Percentiles rank a stretch among this genome's conserved stretches.
Conservation (phyloP, 2,888 invertebrate genomes). For the Diarsia mendica region DNA sequence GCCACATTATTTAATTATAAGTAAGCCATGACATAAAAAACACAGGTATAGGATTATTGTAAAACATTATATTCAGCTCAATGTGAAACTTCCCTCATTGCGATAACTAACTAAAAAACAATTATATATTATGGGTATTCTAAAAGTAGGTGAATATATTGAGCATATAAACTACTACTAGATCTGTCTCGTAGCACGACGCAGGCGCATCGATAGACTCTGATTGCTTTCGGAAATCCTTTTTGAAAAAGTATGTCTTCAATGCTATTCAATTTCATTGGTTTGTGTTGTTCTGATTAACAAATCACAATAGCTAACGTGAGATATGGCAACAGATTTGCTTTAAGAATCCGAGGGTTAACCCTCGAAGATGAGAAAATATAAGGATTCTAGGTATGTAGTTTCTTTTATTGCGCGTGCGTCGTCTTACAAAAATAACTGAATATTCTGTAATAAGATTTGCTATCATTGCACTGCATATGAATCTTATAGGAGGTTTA, state of each 20-base stretch:
- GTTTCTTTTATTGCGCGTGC: background rate
- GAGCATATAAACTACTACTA: background rate
- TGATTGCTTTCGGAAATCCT: background rate
- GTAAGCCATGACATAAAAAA: background rate
- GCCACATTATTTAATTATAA: background rate
- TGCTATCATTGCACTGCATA: background rate
- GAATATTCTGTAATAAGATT: slow-evolving; percentile 10
- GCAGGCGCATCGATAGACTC: background rate
- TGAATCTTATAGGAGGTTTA: background rate
- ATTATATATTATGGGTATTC: background rate
- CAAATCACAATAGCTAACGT: background rate
- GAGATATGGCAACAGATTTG: background rate
- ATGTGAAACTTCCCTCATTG: background rate
- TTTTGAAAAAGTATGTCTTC: background rate
- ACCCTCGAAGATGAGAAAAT: background rate
- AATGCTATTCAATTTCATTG: background rate
- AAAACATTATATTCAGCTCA: background rate
- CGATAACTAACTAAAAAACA: background rate
- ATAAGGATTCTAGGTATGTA: background rate
- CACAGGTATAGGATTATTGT: background rate
- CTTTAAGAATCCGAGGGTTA: background rate
- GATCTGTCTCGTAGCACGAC: background rate
- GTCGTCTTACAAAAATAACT: background rate
- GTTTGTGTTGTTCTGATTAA: background rate
- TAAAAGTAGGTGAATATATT: background rate